Conservation (phyloP, 1,140 invertebrate species). For the Trichonephila clavata region DNA sequence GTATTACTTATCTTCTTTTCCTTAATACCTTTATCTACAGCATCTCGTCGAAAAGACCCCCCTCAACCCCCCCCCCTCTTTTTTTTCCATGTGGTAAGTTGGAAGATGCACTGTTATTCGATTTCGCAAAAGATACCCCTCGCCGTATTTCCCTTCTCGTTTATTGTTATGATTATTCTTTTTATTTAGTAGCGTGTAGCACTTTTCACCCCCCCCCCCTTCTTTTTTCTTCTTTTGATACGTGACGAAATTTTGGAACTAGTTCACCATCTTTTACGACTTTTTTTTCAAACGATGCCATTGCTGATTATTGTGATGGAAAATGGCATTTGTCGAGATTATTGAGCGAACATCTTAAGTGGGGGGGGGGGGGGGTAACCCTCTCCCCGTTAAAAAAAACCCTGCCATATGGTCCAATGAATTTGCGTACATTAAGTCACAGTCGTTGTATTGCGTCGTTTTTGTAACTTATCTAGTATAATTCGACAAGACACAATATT, state of each 20-base stretch:
- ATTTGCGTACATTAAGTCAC: neutral
- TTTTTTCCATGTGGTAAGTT: neutral
- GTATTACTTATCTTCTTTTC: slow-evolving; percentile 37
- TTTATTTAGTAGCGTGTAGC: neutral
- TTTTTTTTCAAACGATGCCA: neutral
- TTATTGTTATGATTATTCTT: slow-evolving; percentile 54
- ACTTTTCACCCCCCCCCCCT: neutral
- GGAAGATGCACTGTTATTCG: slow-evolving; percentile 39
- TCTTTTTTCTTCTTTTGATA: slow-evolving; percentile 27
- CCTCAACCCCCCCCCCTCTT: too few species aligned
- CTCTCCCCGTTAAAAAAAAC: too few species aligned
- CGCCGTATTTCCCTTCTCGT: neutral
- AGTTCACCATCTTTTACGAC: neutral
- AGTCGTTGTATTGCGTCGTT: too few species aligned
- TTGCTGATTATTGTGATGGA: slow-evolving; percentile 20
- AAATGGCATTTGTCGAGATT: slow-evolving; percentile 20
- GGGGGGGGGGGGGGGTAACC: too few species aligned
- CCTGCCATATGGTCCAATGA: neutral
- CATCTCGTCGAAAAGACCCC: neutral
- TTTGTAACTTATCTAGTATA: too few species aligned
- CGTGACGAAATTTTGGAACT: slow-evolving; percentile 44
- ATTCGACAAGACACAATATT: too few species aligned
- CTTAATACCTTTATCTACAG: slow-evolving; percentile 52
- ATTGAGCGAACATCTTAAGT: neutral
- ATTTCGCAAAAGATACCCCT: slow-evolving; percentile 53